Evolutionary conservation across 2,888 invertebrate genomes (phyloP).

Genomic region (Strigamia transsilvanica): DNA sequence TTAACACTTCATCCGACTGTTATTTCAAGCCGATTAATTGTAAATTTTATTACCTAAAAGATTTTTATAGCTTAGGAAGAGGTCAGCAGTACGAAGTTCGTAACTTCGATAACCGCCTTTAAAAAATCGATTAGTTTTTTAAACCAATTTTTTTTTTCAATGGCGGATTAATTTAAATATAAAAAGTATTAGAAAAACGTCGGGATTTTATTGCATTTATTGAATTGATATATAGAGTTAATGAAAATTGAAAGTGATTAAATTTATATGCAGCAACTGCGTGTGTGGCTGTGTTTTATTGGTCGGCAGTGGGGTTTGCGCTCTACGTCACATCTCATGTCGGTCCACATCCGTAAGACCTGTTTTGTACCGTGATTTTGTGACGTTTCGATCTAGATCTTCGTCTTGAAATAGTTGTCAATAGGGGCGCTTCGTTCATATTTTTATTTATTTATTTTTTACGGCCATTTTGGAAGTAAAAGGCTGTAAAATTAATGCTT

Average conservation of each 20-base stretch:
- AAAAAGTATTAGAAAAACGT: neutral
- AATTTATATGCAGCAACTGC: slow-evolving; percentile 11
- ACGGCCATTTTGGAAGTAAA: neutral
- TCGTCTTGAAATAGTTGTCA: slow-evolving; percentile 9
- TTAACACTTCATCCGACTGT: slow-evolving; percentile 20
- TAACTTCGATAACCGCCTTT: neutral
- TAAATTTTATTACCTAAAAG: slow-evolving; percentile 26
- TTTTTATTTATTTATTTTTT: slow-evolving; percentile 14
- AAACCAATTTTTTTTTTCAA: neutral
- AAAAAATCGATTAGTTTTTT: neutral
- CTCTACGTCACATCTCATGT: neutral
- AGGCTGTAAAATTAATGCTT: slow-evolving; percentile 15
- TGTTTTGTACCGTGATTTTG: neutral
- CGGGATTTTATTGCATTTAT: neutral
- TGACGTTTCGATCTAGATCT: slow-evolving; percentile 22
- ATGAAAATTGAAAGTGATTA: neutral
- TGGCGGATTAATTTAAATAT: neutral
- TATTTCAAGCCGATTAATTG: slow-evolving; percentile 33
- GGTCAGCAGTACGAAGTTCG: slow-evolving; percentile 1
- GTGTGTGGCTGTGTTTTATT: slow-evolving; percentile 11
- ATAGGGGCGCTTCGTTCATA: slow-evolving; percentile 22
- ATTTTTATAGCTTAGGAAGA: slow-evolving; percentile 21
- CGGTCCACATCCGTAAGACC: neutral
- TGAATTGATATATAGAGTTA: neutral
- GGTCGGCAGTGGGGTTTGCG: neutral